Evolutionary conservation across 2,113 vertebrate genomes (phyloP), one percentile per base, ranked within the genome.

Genomic region (Actenoides lindsayi): DNA sequence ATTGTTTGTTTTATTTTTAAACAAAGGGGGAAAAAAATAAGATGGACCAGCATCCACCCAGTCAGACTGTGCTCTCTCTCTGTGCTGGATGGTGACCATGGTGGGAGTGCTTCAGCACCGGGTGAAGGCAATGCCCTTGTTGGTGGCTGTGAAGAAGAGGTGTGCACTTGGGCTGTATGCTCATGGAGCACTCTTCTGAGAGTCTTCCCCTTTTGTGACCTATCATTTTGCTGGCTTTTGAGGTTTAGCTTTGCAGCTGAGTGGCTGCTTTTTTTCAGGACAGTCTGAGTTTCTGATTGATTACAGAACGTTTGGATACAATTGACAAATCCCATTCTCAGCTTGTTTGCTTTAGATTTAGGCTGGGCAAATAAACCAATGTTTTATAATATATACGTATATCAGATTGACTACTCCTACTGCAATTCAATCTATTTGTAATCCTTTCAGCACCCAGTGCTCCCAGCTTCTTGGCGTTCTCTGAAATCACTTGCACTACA

Each of bases 401-500:
- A 67, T 89, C 59, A 60, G 70, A 37, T n/a, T 65, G 65, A 59
- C 21, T 53, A 1, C 19, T 73, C 14, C 68, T 35, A 2, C 37
- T 93, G 69, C 70, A 82, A 71, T 78, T 73, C 65, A 57, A 63
- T 78, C 25, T 83, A 2, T 87, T 48, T 85, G 67, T 92, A 53
- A 16, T 81, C 68, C 74, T 93, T 95, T 42, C 97, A 99, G 99
- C 99, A 78, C 99, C 99, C 35, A 98, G 98, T 42, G 96, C 98
- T 93, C 99, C 99, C 60, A 98, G 99, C 97, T 99, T 97, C 95
- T 96, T 99, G 97, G 95, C 94, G 3, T 99, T 99, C 98, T 99
- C 99, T 1, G 99, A 99, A 98, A 98, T 99, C 96, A 99, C 99
- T 13, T 99, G 98, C 88, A 99, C 97, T 14, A 99, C 99, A 0